Percentiles rank a stretch among this genome's conserved stretches.
Evolutionary conservation across 2,113 vertebrate genomes (phyloP).

Genomic region (Argyrosomus japonicus): DNA sequence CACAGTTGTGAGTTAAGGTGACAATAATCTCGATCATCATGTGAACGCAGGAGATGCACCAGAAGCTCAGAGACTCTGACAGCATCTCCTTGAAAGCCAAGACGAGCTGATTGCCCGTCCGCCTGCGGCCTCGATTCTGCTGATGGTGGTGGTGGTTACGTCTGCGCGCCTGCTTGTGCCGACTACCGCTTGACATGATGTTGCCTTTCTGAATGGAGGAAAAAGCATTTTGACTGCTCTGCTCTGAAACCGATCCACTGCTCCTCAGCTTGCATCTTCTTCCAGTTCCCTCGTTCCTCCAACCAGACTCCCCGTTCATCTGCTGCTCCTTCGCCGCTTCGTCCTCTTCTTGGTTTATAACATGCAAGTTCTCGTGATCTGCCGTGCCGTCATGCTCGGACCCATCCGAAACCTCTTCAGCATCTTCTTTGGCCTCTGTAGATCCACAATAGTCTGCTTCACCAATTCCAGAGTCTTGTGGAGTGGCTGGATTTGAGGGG

Average conservation of each 20-base stretch:
- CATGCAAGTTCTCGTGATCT: conserved; percentile 50
- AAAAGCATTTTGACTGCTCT: conserved; percentile 63
- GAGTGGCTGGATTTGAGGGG: conserved; percentile 43
- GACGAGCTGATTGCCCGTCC: conserved; percentile 76
- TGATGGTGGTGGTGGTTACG: conserved; percentile 87
- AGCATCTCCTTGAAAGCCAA: conserved; percentile 82
- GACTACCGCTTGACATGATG: conserved; percentile 74
- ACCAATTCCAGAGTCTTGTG: conserved; percentile 50
- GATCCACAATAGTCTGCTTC: conserved; percentile 60
- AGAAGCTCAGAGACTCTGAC: conserved; percentile 84
- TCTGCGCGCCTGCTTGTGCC: conserved; percentile 85
- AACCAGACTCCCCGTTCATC: conserved; percentile 77
- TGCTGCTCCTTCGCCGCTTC: conserved; percentile 72
- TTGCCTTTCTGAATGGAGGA: conserved; percentile 73
- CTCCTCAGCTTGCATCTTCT: conserved; percentile 75
- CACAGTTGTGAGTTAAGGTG: conserved; percentile 85
- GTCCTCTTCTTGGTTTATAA: conserved; percentile 76
- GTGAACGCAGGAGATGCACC: conserved; percentile 88
- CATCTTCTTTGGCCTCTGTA: conserved; percentile 65
- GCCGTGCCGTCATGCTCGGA: conserved; percentile 42
- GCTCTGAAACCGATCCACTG: conserved; percentile 70
- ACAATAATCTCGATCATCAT: conserved; percentile 90
- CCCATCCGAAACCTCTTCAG: conserved; percentile 60
- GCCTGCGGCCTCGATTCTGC: conserved; percentile 72
- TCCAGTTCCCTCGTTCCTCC: conserved; percentile 73